Evolutionary conservation across 1,140 invertebrate genomes (phyloP).

Genomic region (Hermetia illucens): DNA sequence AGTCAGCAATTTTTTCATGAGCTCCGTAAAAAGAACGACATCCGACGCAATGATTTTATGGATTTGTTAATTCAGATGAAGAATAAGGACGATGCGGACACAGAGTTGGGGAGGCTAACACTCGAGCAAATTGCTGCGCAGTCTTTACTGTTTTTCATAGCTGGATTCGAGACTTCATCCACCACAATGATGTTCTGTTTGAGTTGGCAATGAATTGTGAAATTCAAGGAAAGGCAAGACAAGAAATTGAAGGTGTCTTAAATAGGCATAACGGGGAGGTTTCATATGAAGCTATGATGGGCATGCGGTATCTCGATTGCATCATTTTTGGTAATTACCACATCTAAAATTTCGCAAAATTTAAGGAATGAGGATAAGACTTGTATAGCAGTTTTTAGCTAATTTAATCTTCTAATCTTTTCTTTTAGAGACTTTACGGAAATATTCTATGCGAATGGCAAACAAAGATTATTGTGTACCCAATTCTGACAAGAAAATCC

Average conservation of each 20-base stretch:
- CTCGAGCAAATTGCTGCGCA: conserved; percentile 1
- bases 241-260: conserved; percentile 32
- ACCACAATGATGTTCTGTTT: conserved; percentile 37
- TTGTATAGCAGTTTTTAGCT: too few species aligned
- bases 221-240: conserved; percentile 36
- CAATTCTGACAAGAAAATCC: conserved; percentile 13
- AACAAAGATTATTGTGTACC: conserved; percentile 31
- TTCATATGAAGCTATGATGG: conserved; percentile 18
- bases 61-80: not conserved
- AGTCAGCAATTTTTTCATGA: too few species aligned
- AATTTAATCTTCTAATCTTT: too few species aligned
- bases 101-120: not conserved
- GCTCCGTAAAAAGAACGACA: conserved; percentile 29
- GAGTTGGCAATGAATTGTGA: conserved; percentile 38
- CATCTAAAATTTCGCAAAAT: too few species aligned
- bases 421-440: conserved; percentile 32
- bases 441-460: conserved; percentile 24
- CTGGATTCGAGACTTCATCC: conserved; percentile 32
- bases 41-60: conserved; percentile 24
- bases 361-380: too few species aligned
- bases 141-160: conserved; percentile 15
- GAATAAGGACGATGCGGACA: not conserved
- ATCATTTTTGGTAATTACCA: conserved; percentile 17
- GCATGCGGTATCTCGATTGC: conserved; percentile 27
- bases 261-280: conserved; percentile 16